phyloP scores from a whole-genome alignment of 1,140 invertebrate species.

The Sminthurinus signatus region DNA sequence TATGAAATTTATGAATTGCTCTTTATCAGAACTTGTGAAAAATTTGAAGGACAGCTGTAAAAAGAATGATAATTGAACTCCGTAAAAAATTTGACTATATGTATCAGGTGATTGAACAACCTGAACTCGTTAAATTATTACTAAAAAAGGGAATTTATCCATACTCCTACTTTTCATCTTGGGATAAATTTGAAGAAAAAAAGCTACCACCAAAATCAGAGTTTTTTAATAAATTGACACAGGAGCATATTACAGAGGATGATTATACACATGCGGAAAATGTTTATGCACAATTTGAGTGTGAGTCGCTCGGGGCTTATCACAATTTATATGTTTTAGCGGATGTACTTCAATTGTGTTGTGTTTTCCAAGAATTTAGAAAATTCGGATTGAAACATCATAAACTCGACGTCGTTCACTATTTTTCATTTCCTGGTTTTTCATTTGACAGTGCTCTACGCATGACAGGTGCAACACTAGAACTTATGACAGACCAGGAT shows the following conservation, averaged over 20 bases:
- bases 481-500: constrained; percentile 40
- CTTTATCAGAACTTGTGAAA: constrained; percentile 9
- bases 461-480: constrained; percentile 26
- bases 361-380: constrained; percentile 44
- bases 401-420: constrained; percentile 41
- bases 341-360: constrained; percentile 36
- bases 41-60: constrained; percentile 1
- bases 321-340: constrained; percentile 42
- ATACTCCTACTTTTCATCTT: constrained; percentile 19
- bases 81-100: background rate
- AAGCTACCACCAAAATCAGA: constrained; percentile 24
- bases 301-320: constrained; percentile 40
- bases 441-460: constrained; percentile 42
- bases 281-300: constrained; percentile 41
- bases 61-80: background rate
- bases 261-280: constrained; percentile 42
- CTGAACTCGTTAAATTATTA: background rate
- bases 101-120: background rate
- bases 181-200: constrained; percentile 34
- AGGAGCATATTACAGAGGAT: background rate
- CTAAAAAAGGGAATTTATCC: constrained; percentile 14
- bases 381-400: constrained; percentile 17
- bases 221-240: constrained; percentile 27
- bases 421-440: constrained; percentile 42
- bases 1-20: constrained; percentile 8